phyloP scores from a whole-genome alignment of 2,113 vertebrate genomes.

The Pelecanoides urinatrix region DNA sequence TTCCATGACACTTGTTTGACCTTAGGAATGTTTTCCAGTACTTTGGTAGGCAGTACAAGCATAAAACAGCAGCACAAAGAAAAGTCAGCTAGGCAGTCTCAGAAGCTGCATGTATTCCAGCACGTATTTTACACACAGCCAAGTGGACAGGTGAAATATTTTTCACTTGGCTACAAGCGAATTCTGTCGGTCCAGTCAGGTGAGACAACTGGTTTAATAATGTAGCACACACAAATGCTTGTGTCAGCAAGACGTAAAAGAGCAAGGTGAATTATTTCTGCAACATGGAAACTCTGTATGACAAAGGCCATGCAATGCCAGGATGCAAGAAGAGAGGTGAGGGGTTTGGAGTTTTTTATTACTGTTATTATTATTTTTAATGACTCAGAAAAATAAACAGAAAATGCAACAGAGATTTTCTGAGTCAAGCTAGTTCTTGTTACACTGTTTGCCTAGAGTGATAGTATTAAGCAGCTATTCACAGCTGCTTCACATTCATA shows the following conservation, averaged over 20 bases:
- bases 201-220: slow-evolving; percentile 36
- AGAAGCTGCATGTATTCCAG: neutral
- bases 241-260: neutral
- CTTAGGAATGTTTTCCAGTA: neutral
- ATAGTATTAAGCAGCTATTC: neutral
- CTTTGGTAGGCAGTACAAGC: neutral
- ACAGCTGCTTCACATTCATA: neutral
- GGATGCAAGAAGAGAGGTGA: neutral
- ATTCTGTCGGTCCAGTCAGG: neutral
- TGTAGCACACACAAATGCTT: neutral
- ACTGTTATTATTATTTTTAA: neutral
- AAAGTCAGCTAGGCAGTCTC: neutral
- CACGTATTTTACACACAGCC: neutral
- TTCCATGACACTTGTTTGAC: neutral
- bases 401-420: neutral
- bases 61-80: neutral
- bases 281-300: neutral
- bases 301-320: neutral
- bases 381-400: slow-evolving; percentile 11
- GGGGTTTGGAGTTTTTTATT: neutral
- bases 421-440: neutral
- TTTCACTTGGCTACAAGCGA: neutral
- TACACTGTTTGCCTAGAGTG: neutral
- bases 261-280: slow-evolving; percentile 14
- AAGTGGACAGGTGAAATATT: neutral